Evolutionary conservation across 30 jellyfish, hydroid and myxozoan genomes (phyloP).

Genomic region (Cassiopea xamachana): DNA sequence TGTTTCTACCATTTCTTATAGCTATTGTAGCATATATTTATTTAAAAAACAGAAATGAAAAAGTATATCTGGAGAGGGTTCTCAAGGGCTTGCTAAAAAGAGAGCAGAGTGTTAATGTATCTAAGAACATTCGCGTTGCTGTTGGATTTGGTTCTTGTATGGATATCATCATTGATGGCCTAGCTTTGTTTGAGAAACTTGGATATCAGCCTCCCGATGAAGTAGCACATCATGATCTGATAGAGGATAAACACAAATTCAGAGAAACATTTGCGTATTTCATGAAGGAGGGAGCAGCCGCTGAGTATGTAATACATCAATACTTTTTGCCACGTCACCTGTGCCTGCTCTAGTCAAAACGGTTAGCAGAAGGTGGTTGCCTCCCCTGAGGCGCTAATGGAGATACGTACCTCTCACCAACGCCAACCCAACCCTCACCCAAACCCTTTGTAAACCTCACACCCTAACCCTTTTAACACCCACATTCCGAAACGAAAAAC

Average conservation of each 20-base stretch:
- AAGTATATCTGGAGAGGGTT: conserved; percentile 45
- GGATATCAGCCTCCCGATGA: conserved; percentile 69
- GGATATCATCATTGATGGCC: conserved; percentile 87
- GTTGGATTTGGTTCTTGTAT: conserved; percentile 95
- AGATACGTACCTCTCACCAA: no score
- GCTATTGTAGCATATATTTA: conserved; percentile 50
- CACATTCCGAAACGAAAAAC: no score
- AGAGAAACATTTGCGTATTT: conserved; percentile 85
- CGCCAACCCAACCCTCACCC: no score
- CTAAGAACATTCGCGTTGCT: conserved; percentile 77
- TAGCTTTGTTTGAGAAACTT: conserved; percentile 65
- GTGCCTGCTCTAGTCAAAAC: no score
- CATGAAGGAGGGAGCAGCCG: conserved; percentile 94
- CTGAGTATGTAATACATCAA: conserved; percentile 68
- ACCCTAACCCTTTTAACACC: no score
- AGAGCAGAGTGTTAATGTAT: conserved; percentile 77
- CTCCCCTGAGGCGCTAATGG: no score
- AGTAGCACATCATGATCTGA: conserved; percentile 75
- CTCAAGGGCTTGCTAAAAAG: conserved; percentile 65
- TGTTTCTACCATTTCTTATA: conserved; percentile 20
- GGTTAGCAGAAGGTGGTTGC: no score
- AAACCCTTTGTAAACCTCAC: no score
- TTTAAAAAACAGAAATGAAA: conserved; percentile 21
- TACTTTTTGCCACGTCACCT: background rate
- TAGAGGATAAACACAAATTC: conserved; percentile 57